These are phyloP conservation scores for Zosterops japonicus DNA, from an alignment of 2,113 vertebrate genomes.

Conservation along the genomic window DNA sequence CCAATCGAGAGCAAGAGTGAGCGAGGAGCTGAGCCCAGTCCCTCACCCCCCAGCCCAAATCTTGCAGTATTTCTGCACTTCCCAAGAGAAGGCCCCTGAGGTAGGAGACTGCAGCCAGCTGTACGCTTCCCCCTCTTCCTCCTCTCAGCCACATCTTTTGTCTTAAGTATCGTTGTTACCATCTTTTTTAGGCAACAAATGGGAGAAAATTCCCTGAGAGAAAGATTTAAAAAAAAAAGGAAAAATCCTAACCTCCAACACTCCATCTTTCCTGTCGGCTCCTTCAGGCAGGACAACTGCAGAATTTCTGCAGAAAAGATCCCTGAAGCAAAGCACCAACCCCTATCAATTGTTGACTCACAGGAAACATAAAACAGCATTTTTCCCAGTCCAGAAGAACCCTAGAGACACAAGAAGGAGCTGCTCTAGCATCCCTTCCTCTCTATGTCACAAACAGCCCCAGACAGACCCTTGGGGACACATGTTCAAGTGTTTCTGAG, in stretches of 20 bases:
- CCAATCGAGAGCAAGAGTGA: fast-evolving
- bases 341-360: background rate
- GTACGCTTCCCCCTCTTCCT: background rate
- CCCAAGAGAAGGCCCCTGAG: background rate
- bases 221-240: background rate
- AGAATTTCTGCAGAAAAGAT: background rate
- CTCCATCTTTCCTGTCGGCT: background rate
- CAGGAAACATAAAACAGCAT: background rate
- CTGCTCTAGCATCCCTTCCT: background rate
- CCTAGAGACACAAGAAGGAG: background rate
- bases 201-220: background rate
- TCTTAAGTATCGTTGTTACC: background rate
- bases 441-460: background rate
- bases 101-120: background rate
- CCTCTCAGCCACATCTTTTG: background rate
- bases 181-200: background rate
- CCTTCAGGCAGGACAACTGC: background rate
- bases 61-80: background rate
- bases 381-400: background rate
- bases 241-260: background rate
- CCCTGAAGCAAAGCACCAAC: background rate
- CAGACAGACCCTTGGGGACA: background rate
- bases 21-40: background rate
- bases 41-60: background rate
- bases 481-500: background rate